Evolutionary conservation across 1,140 invertebrate genomes (phyloP).

Genomic region (Heliothis subflexa): DNA sequence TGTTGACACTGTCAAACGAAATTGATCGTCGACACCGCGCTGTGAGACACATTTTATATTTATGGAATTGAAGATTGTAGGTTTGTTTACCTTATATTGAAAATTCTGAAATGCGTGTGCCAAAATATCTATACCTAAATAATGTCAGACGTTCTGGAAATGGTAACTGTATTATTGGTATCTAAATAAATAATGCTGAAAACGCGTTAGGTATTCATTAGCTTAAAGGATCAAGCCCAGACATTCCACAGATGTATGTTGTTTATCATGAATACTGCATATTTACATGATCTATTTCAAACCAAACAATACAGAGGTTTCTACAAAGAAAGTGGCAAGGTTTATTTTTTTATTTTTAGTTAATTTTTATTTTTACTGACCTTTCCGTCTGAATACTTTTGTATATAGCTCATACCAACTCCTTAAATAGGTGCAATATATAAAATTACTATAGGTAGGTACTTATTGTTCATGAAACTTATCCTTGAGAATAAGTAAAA

Average conservation of each 20-base stretch:
- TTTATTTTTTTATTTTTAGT: too few species aligned
- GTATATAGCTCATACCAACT: too few species aligned
- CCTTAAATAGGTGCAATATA: background rate
- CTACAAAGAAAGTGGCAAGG: background rate
- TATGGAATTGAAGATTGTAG: background rate
- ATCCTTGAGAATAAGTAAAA: background rate
- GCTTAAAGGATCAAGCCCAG: slow-evolving; percentile 22
- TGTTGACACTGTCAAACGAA: slow-evolving; percentile 44
- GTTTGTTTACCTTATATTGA: background rate
- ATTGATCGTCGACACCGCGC: slow-evolving; percentile 23
- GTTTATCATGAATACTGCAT: slow-evolving; percentile 29
- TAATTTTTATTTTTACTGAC: too few species aligned
- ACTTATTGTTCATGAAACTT: too few species aligned
- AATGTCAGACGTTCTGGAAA: background rate
- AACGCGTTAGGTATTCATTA: slow-evolving; percentile 28
- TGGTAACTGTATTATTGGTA: slow-evolving; percentile 13
- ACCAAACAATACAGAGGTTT: slow-evolving; percentile 14
- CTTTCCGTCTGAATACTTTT: too few species aligned
- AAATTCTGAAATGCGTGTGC: background rate
- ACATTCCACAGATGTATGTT: slow-evolving; percentile 12
- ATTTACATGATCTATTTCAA: slow-evolving; percentile 30
- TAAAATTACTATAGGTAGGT: background rate
- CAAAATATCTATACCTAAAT: background rate
- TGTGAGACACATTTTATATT: slow-evolving; percentile 5
- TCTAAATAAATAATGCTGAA: slow-evolving; percentile 25